phyloP scores from a whole-genome alignment of 1,140 invertebrate genomes.

The Saxidomus purpurata region DNA sequence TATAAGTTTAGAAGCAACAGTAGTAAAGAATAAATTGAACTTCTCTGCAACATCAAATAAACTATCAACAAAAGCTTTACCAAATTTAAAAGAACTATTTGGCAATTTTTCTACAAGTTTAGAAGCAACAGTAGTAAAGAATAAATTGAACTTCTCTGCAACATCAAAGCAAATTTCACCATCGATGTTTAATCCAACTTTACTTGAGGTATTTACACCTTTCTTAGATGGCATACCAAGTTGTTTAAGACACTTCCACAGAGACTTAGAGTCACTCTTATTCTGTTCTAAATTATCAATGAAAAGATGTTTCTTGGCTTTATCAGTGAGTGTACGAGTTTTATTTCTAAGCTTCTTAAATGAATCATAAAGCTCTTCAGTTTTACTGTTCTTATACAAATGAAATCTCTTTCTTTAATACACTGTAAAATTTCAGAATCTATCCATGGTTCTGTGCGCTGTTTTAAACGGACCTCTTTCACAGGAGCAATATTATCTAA shows the following conservation, averaged over 20 bases:
- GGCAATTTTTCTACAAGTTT: background rate
- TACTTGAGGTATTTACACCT: background rate
- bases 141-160: slow-evolving; percentile 25
- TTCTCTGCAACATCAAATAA: background rate
- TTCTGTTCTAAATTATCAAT: background rate
- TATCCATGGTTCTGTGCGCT: slow-evolving; percentile 41
- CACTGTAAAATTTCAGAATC: slow-evolving; percentile 35
- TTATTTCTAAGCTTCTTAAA: background rate
- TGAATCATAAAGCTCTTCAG: background rate
- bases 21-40: slow-evolving; percentile 6
- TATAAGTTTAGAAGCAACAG: background rate
- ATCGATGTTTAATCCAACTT: slow-evolving; percentile 13
- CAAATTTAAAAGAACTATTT: background rate
- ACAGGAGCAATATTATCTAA: slow-evolving; percentile 46
- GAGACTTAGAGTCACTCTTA: background rate
- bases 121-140: background rate
- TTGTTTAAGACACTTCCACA: background rate
- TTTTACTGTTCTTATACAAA: background rate
- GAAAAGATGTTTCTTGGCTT: background rate
- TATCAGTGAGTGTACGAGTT: background rate
- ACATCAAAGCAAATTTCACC: slow-evolving; percentile 24
- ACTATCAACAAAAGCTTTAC: background rate
- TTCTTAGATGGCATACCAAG: slow-evolving; percentile 34
- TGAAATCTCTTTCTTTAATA: slow-evolving; percentile 32
- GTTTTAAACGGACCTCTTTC: slow-evolving; percentile 29